Conservation (phyloP, 1,140 invertebrate genomes). For the Drosophila ananassae region DNA sequence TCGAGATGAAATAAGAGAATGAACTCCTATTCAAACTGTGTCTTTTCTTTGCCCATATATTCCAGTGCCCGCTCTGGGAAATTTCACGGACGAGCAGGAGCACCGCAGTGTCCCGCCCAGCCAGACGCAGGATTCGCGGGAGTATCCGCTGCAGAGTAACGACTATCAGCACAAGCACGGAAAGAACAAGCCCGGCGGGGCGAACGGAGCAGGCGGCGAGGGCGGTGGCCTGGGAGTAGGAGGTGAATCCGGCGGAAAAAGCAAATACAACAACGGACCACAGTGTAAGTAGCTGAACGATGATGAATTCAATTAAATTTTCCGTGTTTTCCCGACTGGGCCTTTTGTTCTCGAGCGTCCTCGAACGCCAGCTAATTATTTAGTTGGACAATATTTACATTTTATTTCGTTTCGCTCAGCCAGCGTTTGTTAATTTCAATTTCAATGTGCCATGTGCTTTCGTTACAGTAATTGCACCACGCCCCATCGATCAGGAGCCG, state of each 20-base stretch:
- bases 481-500: conserved; percentile 85
- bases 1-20: conserved; percentile 43
- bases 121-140: conserved; percentile 84
- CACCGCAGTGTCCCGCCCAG: conserved; percentile 57
- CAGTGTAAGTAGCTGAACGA: conserved; percentile 67
- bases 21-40: conserved; percentile 7
- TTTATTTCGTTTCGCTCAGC: conserved; percentile 56
- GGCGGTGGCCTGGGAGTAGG: conserved; percentile 64
- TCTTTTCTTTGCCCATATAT: conserved; percentile 12
- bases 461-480: conserved; percentile 82
- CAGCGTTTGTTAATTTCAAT: conserved; percentile 63
- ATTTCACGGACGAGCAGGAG: conserved; percentile 88
- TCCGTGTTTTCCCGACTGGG: conserved; percentile 6
- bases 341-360: conserved; percentile 11
- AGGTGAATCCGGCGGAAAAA: conserved; percentile 27
- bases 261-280: conserved; percentile 80
- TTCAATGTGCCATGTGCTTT: conserved; percentile 17
- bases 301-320: conserved; percentile 62
- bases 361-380: conserved; percentile 66
- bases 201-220: conserved; percentile 14
- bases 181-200: conserved; percentile 80
- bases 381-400: conserved; percentile 82
- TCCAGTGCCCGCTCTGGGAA: conserved; percentile 88
- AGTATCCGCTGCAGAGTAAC: conserved; percentile 88
- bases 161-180: conserved; percentile 87